A percentile compares a stretch with the other conserved stretches of the same genome.
Conservation (phyloP, 2,888 invertebrate species). For the Isotomurus palustris region DNA sequence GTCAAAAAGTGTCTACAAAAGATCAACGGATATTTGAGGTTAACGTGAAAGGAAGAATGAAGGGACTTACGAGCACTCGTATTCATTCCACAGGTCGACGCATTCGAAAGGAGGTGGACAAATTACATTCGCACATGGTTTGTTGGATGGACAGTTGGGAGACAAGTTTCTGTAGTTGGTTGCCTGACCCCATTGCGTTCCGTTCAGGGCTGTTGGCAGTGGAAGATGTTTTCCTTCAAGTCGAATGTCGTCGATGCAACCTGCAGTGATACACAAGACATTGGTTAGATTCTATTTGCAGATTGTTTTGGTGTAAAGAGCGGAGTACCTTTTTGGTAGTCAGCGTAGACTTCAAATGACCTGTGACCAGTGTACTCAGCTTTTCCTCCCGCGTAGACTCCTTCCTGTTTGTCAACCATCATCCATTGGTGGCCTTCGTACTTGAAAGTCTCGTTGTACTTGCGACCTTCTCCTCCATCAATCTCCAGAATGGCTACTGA, state of each 20-base stretch:
- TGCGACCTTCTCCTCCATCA: conserved; percentile 89
- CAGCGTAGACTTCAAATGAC: conserved; percentile 89
- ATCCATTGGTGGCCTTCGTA: conserved; percentile 90
- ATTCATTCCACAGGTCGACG: conserved; percentile 95
- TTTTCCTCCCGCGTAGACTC: conserved; percentile 92
- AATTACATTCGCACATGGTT: conserved; percentile 89
- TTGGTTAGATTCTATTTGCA: no score
- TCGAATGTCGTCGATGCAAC: conserved; percentile 76
- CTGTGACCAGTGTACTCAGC: conserved; percentile 91
- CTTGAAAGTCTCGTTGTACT: conserved; percentile 87
- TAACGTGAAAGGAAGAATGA: not conserved
- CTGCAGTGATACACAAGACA: no score
- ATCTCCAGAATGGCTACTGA: conserved; percentile 72
- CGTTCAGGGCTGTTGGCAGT: conserved; percentile 88
- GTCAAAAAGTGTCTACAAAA: no score
- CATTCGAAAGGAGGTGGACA: conserved; percentile 92
- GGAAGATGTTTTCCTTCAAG: conserved; percentile 93
- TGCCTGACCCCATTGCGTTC: conserved; percentile 76
- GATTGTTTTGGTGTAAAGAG: no score
- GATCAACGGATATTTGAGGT: conserved; percentile 5
- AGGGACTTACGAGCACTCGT: conserved; percentile 94
- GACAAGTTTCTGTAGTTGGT: conserved; percentile 59
- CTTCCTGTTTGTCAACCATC: conserved; percentile 87
- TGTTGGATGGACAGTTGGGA: conserved; percentile 88
- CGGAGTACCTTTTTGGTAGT: conserved; percentile 75